phyloP scores from a whole-genome alignment of 2,113 vertebrate species.

The Corythaeola cristata region DNA sequence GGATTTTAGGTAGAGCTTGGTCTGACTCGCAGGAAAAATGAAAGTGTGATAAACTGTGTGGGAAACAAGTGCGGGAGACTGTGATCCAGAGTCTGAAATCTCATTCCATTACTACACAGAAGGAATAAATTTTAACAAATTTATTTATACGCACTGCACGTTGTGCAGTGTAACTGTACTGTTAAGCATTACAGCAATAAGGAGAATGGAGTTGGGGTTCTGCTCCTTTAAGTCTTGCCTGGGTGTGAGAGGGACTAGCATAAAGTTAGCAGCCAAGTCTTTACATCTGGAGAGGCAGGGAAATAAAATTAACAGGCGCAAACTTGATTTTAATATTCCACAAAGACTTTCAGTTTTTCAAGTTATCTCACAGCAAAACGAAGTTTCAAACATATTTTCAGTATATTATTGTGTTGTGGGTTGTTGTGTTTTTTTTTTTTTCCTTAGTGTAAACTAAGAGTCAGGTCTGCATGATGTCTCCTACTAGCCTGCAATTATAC shows the following conservation, averaged over 20 bases:
- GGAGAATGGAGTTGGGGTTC: background rate
- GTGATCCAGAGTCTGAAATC: background rate
- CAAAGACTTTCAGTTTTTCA: background rate
- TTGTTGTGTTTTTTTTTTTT: background rate
- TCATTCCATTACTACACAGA: background rate
- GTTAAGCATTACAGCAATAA: accelerated
- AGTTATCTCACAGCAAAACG: background rate
- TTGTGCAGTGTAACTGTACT: background rate
- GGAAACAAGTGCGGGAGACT: background rate
- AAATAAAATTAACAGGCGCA: background rate
- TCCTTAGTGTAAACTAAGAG: background rate
- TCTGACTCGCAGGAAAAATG: background rate
- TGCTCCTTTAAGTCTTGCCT: background rate
- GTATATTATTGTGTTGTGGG: background rate
- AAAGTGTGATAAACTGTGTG: background rate
- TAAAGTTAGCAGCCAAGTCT: background rate
- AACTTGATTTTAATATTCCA: background rate
- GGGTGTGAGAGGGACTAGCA: background rate
- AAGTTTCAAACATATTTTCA: background rate
- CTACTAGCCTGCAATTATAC: background rate
- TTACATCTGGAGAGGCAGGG: background rate
- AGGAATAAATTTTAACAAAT: background rate
- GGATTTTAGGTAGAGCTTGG: background rate
- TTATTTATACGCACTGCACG: accelerated
- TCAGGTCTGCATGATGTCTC: background rate